Percentiles rank a stretch among this genome's conserved stretches.
These are phyloP conservation scores for Cyclophora albipunctata DNA, from an alignment of 2,888 invertebrate genomes.

Conservation along the genomic window DNA sequence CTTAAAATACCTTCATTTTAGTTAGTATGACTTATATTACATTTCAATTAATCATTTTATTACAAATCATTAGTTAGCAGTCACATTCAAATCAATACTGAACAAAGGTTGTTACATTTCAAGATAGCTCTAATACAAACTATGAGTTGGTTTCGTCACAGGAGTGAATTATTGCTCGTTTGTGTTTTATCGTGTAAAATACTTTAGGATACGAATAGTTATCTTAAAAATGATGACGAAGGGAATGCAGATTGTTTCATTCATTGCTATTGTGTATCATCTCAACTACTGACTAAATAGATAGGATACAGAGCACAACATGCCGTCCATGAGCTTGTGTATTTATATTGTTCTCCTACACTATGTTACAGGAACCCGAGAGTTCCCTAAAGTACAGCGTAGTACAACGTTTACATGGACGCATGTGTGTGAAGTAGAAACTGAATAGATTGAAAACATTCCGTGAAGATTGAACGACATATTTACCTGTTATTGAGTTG, in stretches of 20 bases:
- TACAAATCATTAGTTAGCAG: background rate
- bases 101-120: background rate
- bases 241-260: slow-evolving; percentile 51
- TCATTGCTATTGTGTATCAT: slow-evolving; percentile 52
- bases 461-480: slow-evolving; percentile 11
- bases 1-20: slow-evolving; percentile 5
- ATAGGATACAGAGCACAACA: slow-evolving; percentile 31
- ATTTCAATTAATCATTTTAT: background rate
- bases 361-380: no score
- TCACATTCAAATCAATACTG: slow-evolving; percentile 6
- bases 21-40: slow-evolving; percentile 16
- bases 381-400: no score
- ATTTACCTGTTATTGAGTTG: slow-evolving; percentile 83
- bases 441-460: slow-evolving; percentile 29
- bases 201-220: slow-evolving; percentile 4
- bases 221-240: slow-evolving; percentile 34
- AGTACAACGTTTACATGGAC: slow-evolving; percentile 20
- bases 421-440: slow-evolving; percentile 22
- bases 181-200: background rate
- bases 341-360: no score
- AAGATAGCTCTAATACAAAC: no score
- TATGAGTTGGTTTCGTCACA: no score
- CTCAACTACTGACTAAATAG: slow-evolving; percentile 49
- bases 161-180: background rate
- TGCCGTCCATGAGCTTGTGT: slow-evolving; percentile 22